Evolutionary conservation across 1,140 invertebrate genomes (phyloP).

Genomic region (Ptiloglossa arizonensis): DNA sequence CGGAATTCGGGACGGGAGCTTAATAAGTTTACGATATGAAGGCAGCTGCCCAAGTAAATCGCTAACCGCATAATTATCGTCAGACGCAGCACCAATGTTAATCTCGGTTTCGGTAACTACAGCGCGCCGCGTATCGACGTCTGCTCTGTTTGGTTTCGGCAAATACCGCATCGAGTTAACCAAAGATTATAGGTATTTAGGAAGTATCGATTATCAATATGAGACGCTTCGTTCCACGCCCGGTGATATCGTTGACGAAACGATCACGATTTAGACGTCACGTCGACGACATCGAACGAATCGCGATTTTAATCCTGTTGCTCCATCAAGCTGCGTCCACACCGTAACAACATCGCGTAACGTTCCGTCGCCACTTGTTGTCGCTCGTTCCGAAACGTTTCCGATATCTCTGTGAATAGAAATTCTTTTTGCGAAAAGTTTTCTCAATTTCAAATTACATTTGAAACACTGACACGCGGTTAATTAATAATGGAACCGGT

Average conservation of each 20-base stretch:
- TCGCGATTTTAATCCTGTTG: not conserved
- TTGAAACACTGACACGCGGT: too few species aligned
- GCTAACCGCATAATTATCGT: constrained; percentile 52
- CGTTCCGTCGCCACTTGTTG: not conserved
- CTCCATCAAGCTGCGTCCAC: not conserved
- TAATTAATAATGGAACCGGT: too few species aligned
- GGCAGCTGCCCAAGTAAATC: constrained; percentile 15
- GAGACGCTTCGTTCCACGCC: not conserved
- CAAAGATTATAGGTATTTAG: constrained; percentile 46
- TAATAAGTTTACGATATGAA: constrained; percentile 39
- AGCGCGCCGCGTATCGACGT: constrained; percentile 21
- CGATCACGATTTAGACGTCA: constrained; percentile 4
- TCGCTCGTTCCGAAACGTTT: not conserved
- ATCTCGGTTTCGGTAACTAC: constrained; percentile 53
- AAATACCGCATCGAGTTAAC: constrained; percentile 40
- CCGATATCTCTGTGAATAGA: too few species aligned
- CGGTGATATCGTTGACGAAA: not conserved
- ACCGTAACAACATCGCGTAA: too few species aligned
- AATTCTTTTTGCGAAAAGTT: too few species aligned
- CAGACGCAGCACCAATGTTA: constrained; percentile 45
- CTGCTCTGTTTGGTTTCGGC: constrained; percentile 42
- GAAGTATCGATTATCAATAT: constrained; percentile 48
- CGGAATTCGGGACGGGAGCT: not conserved
- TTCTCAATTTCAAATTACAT: too few species aligned
- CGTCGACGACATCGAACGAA: not conserved